These are phyloP conservation scores for Cartodere bifasciata DNA, from an alignment of 2,888 invertebrate genomes.

Conservation along the genomic window DNA sequence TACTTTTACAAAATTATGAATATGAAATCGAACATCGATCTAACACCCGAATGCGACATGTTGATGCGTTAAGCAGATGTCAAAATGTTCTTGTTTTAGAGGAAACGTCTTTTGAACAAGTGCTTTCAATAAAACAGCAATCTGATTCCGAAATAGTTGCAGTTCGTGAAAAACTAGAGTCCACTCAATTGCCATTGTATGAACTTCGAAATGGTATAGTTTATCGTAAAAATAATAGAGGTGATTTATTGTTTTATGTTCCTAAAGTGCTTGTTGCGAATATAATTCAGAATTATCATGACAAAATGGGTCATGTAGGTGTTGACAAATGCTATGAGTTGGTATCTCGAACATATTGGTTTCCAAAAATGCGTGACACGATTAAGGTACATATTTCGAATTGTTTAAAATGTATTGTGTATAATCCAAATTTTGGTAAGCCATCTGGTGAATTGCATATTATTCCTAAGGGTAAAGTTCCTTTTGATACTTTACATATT, in stretches of 20 bases:
- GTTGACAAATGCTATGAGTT: conserved; percentile 20
- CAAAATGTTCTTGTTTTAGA: conserved; percentile 16
- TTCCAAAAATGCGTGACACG: conserved; percentile 20
- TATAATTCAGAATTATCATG: conserved; percentile 12
- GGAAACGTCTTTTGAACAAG: conserved; percentile 17
- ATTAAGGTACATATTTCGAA: conserved; percentile 17
- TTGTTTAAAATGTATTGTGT: conserved; percentile 22
- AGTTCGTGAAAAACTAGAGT: conserved; percentile 15
- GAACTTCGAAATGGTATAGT: conserved; percentile 18
- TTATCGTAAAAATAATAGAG: conserved; percentile 14
- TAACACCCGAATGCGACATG: conserved; percentile 20
- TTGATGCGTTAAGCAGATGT: conserved; percentile 21
- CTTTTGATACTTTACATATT: conserved; percentile 20
- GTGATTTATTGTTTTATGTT: conserved; percentile 14
- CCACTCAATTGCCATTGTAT: conserved; percentile 10
- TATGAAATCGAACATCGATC: conserved; percentile 15
- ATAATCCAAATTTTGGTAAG: conserved; percentile 15
- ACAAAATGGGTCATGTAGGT: conserved; percentile 22
- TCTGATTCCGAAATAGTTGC: conserved; percentile 16
- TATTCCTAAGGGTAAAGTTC: conserved; percentile 19
- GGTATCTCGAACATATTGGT: conserved; percentile 21
- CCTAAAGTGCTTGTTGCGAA: conserved; percentile 16
- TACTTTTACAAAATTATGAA: conserved; percentile 18
- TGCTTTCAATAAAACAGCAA: conserved; percentile 14
- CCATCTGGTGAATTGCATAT: conserved; percentile 19